A percentile compares a stretch with the other conserved stretches of the same genome.
phyloP scores from a whole-genome alignment of 2,797 vertebrate genomes.

The Chromobotia macracanthus region DNA sequence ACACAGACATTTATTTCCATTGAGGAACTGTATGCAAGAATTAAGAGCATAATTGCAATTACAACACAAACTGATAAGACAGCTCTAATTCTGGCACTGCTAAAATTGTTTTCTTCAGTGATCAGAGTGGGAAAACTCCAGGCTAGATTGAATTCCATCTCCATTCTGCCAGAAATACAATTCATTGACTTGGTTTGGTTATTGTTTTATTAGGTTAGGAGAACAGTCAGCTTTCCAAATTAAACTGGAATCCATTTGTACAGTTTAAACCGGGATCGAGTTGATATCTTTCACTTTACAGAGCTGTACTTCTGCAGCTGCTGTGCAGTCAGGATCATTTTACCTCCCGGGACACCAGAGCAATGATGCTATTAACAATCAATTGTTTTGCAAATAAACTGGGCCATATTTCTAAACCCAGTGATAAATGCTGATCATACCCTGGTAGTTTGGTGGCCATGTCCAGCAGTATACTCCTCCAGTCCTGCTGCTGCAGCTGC shows the following conservation, averaged over 20 bases:
- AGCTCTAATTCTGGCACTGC: too few relatives aligned
- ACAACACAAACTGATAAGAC: too few relatives aligned
- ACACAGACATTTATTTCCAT: too few relatives aligned
- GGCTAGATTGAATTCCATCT: background rate
- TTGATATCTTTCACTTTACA: background rate
- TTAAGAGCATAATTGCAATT: too few relatives aligned
- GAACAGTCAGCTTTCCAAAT: background rate
- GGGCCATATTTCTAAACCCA: too few relatives aligned
- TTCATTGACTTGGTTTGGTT: background rate
- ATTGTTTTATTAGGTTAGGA: background rate
- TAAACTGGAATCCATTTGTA: background rate
- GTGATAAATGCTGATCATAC: conserved; percentile 61
- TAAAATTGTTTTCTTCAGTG: background rate
- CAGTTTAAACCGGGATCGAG: background rate
- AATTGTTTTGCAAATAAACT: conserved; percentile 22
- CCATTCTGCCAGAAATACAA: background rate
- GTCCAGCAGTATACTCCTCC: conserved; percentile 97
- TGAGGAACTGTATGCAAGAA: too few relatives aligned
- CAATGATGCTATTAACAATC: conserved; percentile 29
- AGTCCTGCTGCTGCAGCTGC: conserved; percentile 96
- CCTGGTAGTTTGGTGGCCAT: conserved; percentile 91
- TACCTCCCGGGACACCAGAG: background rate
- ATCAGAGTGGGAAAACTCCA: background rate
- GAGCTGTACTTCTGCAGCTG: background rate
- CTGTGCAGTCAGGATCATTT: conserved; percentile 16